phyloP scores from a whole-genome alignment of 2,113 vertebrate species.

The Anguilla rostrata region DNA sequence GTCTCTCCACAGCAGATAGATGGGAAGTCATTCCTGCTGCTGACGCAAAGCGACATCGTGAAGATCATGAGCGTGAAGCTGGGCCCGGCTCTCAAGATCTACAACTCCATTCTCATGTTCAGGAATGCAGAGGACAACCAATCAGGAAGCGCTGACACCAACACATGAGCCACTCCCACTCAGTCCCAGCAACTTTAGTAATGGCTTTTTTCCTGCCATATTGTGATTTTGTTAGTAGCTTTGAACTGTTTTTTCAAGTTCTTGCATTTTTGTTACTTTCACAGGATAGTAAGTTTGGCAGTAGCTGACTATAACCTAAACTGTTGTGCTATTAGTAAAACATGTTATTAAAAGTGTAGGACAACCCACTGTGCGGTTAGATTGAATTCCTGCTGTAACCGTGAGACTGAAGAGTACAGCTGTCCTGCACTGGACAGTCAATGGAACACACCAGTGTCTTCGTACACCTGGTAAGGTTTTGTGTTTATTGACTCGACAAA shows the following conservation, averaged over 20 bases:
- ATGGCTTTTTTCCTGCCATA: neutral
- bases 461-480: neutral
- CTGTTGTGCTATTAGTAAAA: neutral
- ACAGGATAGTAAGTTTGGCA: neutral
- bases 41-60: conserved; percentile 71
- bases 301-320: neutral
- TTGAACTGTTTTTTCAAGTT: neutral
- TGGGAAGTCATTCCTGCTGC: conserved; percentile 71
- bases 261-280: neutral
- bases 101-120: conserved; percentile 78
- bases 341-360: neutral
- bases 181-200: neutral
- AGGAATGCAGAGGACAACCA: conserved; percentile 60
- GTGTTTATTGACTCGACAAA: neutral
- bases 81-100: conserved; percentile 75
- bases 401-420: neutral
- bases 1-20: conserved; percentile 67
- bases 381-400: neutral
- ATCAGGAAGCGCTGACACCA: conserved; percentile 37
- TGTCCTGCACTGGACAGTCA: neutral
- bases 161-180: conserved; percentile 37
- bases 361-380: neutral
- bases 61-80: conserved; percentile 76
- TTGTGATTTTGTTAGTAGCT: neutral
- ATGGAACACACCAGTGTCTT: neutral